Evolutionary conservation across 1,140 invertebrate species (phyloP).

Genomic region (Adelges cooleyi): DNA sequence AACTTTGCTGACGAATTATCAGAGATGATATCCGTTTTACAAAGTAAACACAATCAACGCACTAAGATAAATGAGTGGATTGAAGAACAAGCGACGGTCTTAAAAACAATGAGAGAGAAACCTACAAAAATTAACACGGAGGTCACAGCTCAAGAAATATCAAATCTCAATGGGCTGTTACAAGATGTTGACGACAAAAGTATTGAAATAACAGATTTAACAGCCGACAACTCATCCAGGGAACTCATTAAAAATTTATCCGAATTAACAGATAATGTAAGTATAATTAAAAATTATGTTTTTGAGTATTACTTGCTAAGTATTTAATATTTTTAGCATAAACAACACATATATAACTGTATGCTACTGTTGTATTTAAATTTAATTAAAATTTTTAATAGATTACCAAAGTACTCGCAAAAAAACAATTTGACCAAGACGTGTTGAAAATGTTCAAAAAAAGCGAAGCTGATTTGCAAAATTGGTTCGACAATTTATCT

Average conservation of each 20-base stretch:
- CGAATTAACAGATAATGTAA: background rate
- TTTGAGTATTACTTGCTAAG: background rate
- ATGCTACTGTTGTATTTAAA: too few relatives aligned
- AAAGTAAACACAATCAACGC: background rate
- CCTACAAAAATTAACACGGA: background rate
- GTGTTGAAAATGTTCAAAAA: constrained; percentile 66
- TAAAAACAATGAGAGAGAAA: constrained; percentile 4
- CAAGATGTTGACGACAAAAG: constrained; percentile 3
- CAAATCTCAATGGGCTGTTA: background rate
- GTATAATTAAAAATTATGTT: background rate
- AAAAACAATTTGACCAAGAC: constrained; percentile 61
- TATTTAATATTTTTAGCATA: too few relatives aligned
- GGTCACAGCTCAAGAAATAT: background rate
- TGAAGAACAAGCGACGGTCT: background rate
- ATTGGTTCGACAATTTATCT: constrained; percentile 64
- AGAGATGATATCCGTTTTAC: background rate
- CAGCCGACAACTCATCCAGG: background rate
- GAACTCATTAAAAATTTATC: background rate
- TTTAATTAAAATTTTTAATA: constrained; percentile 34
- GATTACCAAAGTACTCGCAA: constrained; percentile 56
- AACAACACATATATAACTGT: too few relatives aligned
- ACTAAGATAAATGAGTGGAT: background rate
- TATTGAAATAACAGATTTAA: background rate
- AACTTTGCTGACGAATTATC: background rate
- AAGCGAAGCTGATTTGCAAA: constrained; percentile 59